These are phyloP conservation scores for Nyctalus aviator DNA, from an alignment of 2,797 vertebrate genomes.

Conservation along the genomic window DNA sequence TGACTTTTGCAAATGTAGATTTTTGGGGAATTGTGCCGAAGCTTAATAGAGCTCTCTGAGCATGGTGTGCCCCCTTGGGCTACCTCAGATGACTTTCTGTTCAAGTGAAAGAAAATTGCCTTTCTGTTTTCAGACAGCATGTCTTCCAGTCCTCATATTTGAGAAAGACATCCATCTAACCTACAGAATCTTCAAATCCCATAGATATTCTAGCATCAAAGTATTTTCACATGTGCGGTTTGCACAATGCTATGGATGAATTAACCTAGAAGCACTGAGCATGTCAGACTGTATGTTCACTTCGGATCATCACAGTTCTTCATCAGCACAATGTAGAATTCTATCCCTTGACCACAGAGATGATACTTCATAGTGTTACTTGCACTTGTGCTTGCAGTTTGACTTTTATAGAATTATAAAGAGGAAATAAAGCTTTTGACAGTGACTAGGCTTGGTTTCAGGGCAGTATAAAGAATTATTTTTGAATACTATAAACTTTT, in stretches of 20 bases:
- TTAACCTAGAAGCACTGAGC: neutral
- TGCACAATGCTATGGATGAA: neutral
- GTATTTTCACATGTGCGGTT: neutral
- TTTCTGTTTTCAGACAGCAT: conserved; percentile 34
- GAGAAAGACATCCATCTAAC: neutral
- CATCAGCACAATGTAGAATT: neutral
- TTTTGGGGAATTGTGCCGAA: conserved; percentile 23
- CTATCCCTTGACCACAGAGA: neutral
- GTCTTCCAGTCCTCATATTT: conserved; percentile 25
- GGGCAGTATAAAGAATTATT: conserved; percentile 14
- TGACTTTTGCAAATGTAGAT: conserved; percentile 54
- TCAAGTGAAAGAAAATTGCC: conserved; percentile 53
- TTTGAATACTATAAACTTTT: conserved; percentile 14
- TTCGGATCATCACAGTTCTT: neutral
- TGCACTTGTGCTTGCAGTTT: conserved; percentile 62
- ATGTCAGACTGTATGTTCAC: neutral
- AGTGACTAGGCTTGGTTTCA: neutral
- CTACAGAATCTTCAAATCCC: neutral
- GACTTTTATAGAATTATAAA: neutral
- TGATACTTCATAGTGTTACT: neutral
- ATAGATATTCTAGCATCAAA: neutral
- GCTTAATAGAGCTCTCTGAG: conserved; percentile 21
- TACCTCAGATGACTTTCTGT: conserved; percentile 56
- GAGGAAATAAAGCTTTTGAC: conserved; percentile 2
- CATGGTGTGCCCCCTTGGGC: neutral